Percentiles rank a stretch among this genome's conserved stretches.
Evolutionary conservation across 1,140 invertebrate genomes (phyloP).

Genomic region (Ptiloglossa arizonensis): DNA sequence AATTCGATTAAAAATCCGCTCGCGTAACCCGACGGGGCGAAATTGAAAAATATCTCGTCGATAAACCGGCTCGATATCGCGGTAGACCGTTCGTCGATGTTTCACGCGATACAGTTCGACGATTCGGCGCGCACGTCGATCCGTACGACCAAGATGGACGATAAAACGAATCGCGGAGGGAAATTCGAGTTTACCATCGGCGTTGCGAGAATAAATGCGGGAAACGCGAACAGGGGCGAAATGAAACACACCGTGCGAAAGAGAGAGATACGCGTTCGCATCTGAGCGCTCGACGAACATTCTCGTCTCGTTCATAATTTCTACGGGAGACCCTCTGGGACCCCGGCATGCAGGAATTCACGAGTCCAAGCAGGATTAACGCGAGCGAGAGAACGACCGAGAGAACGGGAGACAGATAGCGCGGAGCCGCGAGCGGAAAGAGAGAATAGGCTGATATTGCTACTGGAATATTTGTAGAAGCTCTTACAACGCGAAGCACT

Average conservation of each 20-base stretch:
- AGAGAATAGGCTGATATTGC: constrained; percentile 45
- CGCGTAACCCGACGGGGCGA: too few species aligned
- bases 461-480: constrained; percentile 54
- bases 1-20: too few species aligned
- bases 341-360: constrained; percentile 44
- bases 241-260: not conserved
- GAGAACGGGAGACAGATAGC: not conserved
- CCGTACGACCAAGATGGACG: not conserved
- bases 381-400: not conserved
- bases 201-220: constrained; percentile 14
- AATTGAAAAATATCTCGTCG: too few species aligned
- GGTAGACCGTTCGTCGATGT: too few species aligned
- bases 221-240: constrained; percentile 17
- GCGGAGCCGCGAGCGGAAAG: not conserved
- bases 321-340: constrained; percentile 31
- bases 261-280: constrained; percentile 15
- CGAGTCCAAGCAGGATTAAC: constrained; percentile 50
- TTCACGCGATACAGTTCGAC: too few species aligned
- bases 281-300: constrained; percentile 31
- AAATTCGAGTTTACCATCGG: constrained; percentile 10
- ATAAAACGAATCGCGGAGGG: constrained; percentile 10
- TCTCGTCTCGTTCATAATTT: constrained; percentile 50
- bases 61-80: too few species aligned
- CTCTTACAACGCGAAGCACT: constrained; percentile 50
- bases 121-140: not conserved